Percentiles rank a stretch among this genome's conserved stretches.
These are phyloP conservation scores for Arctopsyche grandis DNA, from an alignment of 1,140 invertebrate species.

Conservation along the genomic window DNA sequence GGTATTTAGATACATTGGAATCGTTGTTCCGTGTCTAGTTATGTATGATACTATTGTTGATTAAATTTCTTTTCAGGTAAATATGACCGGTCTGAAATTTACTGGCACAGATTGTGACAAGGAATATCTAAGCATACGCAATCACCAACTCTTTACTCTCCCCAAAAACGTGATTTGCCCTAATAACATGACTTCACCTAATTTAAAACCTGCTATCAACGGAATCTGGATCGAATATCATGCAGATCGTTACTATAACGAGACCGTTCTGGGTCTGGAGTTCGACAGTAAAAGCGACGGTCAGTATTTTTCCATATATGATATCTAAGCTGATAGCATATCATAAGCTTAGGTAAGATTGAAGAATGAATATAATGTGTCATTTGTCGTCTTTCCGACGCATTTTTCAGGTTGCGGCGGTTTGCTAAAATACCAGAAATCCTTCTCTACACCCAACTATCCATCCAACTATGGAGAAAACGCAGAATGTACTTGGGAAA, in stretches of 20 bases:
- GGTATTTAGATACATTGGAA: too few species aligned
- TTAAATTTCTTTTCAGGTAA: conserved; percentile 21
- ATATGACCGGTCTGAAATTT: conserved; percentile 6
- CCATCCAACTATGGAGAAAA: conserved; percentile 75
- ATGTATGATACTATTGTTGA: background rate
- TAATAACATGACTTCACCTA: background rate
- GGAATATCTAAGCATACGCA: conserved; percentile 34
- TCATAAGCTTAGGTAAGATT: too few species aligned
- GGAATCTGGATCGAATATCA: conserved; percentile 43
- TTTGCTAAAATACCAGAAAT: conserved; percentile 48
- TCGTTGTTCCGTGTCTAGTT: too few species aligned
- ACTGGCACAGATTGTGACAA: conserved; percentile 24
- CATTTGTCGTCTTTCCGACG: too few species aligned
- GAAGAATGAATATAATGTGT: too few species aligned
- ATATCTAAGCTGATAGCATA: too few species aligned
- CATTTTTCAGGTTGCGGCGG: conserved; percentile 45
- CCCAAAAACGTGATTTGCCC: background rate
- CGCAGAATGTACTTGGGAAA: conserved; percentile 82
- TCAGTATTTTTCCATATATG: conserved; percentile 26
- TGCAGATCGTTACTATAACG: conserved; percentile 30
- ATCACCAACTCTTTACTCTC: background rate
- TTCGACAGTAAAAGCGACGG: conserved; percentile 18
- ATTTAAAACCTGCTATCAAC: background rate
- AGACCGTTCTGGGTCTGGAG: conserved; percentile 30
- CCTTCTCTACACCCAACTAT: conserved; percentile 69